Percentiles rank a stretch among this genome's conserved stretches.
Conservation (phyloP, 2,888 invertebrate species). For the Athripsodes cinereus region DNA sequence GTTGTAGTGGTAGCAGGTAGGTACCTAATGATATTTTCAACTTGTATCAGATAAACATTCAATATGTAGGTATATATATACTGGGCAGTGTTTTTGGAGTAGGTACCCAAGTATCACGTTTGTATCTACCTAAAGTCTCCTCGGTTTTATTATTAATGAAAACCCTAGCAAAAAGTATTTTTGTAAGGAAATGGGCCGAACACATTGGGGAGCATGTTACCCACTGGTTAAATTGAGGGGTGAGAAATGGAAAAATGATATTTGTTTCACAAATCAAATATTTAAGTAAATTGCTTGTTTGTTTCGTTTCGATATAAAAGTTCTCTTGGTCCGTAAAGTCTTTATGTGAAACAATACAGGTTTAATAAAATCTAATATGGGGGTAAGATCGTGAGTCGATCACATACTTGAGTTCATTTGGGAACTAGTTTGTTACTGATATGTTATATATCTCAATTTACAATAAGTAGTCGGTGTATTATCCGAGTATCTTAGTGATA, state of each 20-base stretch:
- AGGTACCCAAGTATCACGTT: neutral
- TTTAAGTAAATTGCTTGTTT: slow-evolving; percentile 2
- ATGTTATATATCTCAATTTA: too few relatives aligned
- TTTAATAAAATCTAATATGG: neutral
- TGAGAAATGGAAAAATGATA: neutral
- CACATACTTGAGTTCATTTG: too few relatives aligned
- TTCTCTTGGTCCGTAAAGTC: neutral
- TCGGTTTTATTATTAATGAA: slow-evolving; percentile 1
- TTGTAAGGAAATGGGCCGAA: slow-evolving; percentile 1
- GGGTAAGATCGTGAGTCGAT: too few relatives aligned
- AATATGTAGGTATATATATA: too few relatives aligned
- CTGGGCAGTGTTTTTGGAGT: neutral
- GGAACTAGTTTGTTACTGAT: too few relatives aligned
- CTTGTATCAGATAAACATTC: too few relatives aligned
- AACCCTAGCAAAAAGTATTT: slow-evolving; percentile 2
- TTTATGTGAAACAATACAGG: neutral
- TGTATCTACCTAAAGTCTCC: neutral
- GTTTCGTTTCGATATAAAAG: slow-evolving; percentile 1
- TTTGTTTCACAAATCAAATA: slow-evolving; percentile 2
- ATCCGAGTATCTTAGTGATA: too few relatives aligned
- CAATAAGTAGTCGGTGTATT: too few relatives aligned
- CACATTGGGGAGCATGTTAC: neutral
- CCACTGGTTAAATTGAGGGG: neutral
- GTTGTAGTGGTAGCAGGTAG: too few relatives aligned
- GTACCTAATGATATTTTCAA: too few relatives aligned